Evolutionary conservation across 1,140 invertebrate genomes (phyloP), one percentile per base, ranked within the genome.

Genomic region (Orius insidiosus): DNA sequence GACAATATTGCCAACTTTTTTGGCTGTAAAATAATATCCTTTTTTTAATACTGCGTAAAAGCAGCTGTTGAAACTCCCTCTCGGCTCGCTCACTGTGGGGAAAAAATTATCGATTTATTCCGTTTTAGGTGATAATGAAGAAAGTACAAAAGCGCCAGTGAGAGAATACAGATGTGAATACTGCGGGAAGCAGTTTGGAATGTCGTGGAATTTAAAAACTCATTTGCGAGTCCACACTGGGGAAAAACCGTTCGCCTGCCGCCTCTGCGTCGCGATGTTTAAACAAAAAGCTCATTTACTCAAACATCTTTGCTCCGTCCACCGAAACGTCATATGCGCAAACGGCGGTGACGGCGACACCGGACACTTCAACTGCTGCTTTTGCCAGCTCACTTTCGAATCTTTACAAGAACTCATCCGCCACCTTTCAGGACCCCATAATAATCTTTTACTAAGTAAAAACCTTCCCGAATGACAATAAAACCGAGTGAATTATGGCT

Each of bases 121-220:
- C 8, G 30, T 7, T 37, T 34, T 19, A 6, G 13, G 7, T 34
- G 46, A 47, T 32, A 37, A n/a, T 13, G 49, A 47, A 43, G 50
- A 48, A 49, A 48, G 48, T 8, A 46, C 16, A 10, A 51, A 51
- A 18, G 51, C 53, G 2, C 51, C 54, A 10, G 76, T 83, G 6
- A 70, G 82, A 16, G 83, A 85, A 58, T 87, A 85, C 56, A 72
- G 80, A 36, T 87, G 83, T 58, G 80, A 78, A 58, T 87, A 86
- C 60, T 85, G 83, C 61, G 81, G 81, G 19, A 87, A 87, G 64
- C 81, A 85, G 59, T 87, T 87, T 57, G 82, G 81, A 31, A 85
- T 85, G 81, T 84, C 80, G 1, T 85, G 82, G 82, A 87, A 86
- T 66, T 67, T 85, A 52, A 85, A 86, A 60, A 85, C 82, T 37